Conservation (phyloP, 1,140 invertebrate species). For the Colletes latitarsis region DNA sequence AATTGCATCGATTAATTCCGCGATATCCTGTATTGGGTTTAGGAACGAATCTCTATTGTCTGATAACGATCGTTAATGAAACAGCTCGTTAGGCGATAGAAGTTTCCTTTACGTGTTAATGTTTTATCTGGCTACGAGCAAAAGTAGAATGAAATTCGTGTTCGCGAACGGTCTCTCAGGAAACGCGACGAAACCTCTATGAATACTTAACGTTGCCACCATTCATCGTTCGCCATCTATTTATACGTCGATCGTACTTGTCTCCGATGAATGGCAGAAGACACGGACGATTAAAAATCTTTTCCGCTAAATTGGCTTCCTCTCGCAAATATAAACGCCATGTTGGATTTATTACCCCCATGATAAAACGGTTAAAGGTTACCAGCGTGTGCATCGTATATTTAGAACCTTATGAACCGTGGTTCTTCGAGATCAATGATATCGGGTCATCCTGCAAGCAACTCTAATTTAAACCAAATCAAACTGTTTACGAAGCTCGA, state of each 20-base stretch:
- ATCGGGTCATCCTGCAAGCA: background rate
- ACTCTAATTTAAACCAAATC: too few relatives aligned
- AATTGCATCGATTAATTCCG: too few relatives aligned
- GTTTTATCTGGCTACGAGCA: too few relatives aligned
- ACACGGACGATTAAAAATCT: constrained; percentile 32
- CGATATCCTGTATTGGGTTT: too few relatives aligned
- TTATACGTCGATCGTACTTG: constrained; percentile 32
- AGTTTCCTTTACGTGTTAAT: too few relatives aligned
- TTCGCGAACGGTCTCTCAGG: background rate
- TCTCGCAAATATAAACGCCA: background rate
- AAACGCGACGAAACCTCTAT: background rate
- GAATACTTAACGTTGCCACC: constrained; percentile 1
- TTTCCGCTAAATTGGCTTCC: constrained; percentile 20
- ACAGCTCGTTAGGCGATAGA: too few relatives aligned
- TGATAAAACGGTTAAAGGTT: constrained; percentile 28
- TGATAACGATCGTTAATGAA: too few relatives aligned
- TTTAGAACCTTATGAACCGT: constrained; percentile 14
- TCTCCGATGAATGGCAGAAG: constrained; percentile 43
- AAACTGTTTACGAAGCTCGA: too few relatives aligned
- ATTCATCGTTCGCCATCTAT: constrained; percentile 41
- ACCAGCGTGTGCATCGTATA: constrained; percentile 8
- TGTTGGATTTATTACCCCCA: background rate
- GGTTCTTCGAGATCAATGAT: background rate
- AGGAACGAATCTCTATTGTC: too few relatives aligned
- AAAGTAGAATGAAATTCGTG: too few relatives aligned